Conservation (phyloP, 1,140 invertebrate genomes). For the Parasteatoda tepidariorum region DNA sequence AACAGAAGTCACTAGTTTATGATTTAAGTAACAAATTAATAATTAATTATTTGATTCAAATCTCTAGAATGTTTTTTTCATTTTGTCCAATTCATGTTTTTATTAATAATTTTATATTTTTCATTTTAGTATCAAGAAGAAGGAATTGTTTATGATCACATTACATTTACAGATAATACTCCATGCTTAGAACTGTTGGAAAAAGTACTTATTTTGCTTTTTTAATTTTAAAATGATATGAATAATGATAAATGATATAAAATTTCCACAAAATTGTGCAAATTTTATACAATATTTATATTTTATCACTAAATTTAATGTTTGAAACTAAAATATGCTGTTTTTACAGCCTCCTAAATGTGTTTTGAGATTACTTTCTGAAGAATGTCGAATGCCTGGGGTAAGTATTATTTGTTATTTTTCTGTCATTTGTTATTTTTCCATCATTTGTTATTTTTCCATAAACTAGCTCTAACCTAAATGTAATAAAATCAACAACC, state of each 20-base stretch:
- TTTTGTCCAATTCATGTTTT: too few relatives aligned
- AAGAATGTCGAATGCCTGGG: constrained; percentile 94
- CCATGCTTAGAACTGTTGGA: constrained; percentile 89
- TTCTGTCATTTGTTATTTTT: background rate
- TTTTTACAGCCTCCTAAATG: constrained; percentile 78
- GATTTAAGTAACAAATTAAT: too few relatives aligned
- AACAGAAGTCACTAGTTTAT: too few relatives aligned
- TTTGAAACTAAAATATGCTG: too few relatives aligned
- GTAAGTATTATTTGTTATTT: constrained; percentile 64
- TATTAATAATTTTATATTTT: too few relatives aligned
- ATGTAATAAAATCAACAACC: too few relatives aligned
- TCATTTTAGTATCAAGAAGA: constrained; percentile 82
- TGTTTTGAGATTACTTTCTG: constrained; percentile 86
- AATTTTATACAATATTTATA: background rate
- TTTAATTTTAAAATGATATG: background rate
- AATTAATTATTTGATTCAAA: too few relatives aligned
- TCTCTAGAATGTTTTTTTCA: too few relatives aligned
- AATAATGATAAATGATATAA: too few relatives aligned
- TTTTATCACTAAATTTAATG: too few relatives aligned
- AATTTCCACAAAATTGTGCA: too few relatives aligned
- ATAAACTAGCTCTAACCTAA: too few relatives aligned
- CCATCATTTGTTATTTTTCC: background rate
- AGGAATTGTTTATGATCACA: constrained; percentile 88
- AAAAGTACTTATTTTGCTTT: constrained; percentile 70
- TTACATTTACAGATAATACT: constrained; percentile 91